Percentiles rank a stretch among this genome's conserved stretches.
phyloP scores from a whole-genome alignment of 2,888 invertebrate species.

The Drosophila imparisetae region DNA sequence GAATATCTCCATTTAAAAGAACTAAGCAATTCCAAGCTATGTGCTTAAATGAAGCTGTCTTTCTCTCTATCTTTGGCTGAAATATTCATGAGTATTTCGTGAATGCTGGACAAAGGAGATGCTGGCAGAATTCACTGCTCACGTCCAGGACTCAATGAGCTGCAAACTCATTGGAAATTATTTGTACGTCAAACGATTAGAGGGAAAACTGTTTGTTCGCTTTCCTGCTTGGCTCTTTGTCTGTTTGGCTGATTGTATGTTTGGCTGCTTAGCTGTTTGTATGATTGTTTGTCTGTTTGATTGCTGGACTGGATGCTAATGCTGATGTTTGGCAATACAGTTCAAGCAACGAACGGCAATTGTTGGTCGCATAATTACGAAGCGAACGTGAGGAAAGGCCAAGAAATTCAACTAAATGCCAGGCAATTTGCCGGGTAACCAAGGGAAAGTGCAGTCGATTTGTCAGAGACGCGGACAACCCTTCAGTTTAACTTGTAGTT shows the following conservation, averaged over 20 bases:
- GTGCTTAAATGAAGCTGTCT: constrained; percentile 4
- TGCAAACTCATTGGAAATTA: constrained; percentile 80
- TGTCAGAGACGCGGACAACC: constrained; percentile 60
- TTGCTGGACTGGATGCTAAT: constrained; percentile 63
- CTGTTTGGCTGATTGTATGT: constrained; percentile 6
- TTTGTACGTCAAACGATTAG: constrained; percentile 77
- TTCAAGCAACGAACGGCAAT: constrained; percentile 65
- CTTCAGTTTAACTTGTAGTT: constrained; percentile 48
- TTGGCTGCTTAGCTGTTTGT: constrained; percentile 5
- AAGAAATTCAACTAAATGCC: constrained; percentile 66
- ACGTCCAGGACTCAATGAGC: constrained; percentile 76
- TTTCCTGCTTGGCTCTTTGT: constrained; percentile 4
- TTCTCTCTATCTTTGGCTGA: constrained; percentile 1
- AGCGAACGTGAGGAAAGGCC: constrained; percentile 58
- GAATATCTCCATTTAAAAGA: constrained; percentile 9
- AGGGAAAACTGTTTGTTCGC: constrained; percentile 38
- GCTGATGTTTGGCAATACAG: constrained; percentile 73
- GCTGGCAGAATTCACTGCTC: constrained; percentile 29
- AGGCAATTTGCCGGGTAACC: constrained; percentile 49
- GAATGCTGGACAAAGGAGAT: constrained; percentile 25
- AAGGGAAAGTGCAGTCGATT: constrained; percentile 50
- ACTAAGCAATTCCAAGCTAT: constrained; percentile 26
- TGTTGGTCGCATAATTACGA: constrained; percentile 72
- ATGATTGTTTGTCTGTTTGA: constrained; percentile 27
- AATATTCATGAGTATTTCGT: constrained; percentile 19